These are phyloP conservation scores for Rhodophaea formosa DNA, from an alignment of 2,888 invertebrate species.

Conservation along the genomic window DNA sequence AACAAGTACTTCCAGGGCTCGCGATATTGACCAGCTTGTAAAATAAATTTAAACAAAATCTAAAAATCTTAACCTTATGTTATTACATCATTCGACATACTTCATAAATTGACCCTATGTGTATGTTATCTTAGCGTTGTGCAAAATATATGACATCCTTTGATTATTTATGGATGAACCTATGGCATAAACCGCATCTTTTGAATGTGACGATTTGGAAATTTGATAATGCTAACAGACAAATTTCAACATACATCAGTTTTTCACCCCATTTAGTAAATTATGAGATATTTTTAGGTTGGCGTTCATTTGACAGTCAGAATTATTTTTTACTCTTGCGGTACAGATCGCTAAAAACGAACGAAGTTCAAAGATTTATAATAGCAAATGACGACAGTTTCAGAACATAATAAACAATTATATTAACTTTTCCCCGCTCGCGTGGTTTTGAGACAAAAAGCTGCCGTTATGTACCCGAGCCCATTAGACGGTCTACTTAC, in stretches of 20 bases:
- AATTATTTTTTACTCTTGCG: no score
- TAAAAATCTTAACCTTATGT: not conserved
- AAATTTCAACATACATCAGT: no score
- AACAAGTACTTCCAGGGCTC: not conserved
- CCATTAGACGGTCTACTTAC: conserved; percentile 11
- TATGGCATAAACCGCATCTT: not conserved
- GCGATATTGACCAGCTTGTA: not conserved
- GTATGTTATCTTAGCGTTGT: not conserved
- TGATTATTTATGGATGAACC: no score
- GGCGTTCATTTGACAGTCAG: no score
- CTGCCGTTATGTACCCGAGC: not conserved
- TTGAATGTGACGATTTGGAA: not conserved
- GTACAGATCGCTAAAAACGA: no score
- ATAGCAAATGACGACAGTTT: not conserved
- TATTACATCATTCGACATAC: not conserved
- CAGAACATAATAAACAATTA: conserved; percentile 8
- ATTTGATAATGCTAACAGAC: no score
- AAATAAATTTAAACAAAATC: not conserved
- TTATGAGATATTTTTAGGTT: no score
- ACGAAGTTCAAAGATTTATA: no score
- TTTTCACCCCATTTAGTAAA: no score
- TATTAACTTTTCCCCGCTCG: not conserved
- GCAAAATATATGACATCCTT: not conserved
- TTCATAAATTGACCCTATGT: not conserved
- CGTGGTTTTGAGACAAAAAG: conserved; percentile 11